These are phyloP conservation scores for Melikaiella ostensackeni DNA, from an alignment of 2,888 invertebrate genomes.

Conservation along the genomic window DNA sequence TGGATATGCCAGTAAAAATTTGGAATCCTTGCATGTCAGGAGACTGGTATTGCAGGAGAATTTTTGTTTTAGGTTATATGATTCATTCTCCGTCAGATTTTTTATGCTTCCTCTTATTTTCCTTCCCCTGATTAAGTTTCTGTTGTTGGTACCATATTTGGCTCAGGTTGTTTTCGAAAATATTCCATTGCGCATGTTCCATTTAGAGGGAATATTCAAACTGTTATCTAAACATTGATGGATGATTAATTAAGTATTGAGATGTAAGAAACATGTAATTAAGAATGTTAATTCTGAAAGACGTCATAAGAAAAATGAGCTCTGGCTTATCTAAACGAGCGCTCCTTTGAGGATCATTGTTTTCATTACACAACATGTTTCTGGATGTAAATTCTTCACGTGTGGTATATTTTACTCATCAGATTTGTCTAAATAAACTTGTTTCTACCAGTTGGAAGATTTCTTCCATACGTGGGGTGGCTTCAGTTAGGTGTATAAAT, in stretches of 20 bases:
- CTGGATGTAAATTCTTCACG: not conserved
- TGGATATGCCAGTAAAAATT: constrained; percentile 24
- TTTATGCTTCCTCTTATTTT: constrained; percentile 4
- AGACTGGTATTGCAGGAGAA: not conserved
- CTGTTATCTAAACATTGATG: constrained; percentile 1
- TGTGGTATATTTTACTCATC: not conserved
- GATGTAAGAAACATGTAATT: not conserved
- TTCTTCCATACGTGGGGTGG: constrained; percentile 30
- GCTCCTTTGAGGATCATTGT: not conserved
- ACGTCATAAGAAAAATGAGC: not conserved
- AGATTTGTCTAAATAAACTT: not conserved
- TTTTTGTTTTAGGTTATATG: not conserved
- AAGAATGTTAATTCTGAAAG: constrained; percentile 22
- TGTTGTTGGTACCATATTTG: not conserved
- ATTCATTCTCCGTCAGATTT: not conserved
- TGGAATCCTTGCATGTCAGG: constrained; percentile 9
- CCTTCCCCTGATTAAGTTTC: not conserved
- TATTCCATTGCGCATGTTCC: not conserved
- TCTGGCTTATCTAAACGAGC: constrained; percentile 11
- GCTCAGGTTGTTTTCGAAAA: constrained; percentile 6
- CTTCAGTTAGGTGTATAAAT: constrained; percentile 58
- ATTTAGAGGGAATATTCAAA: constrained; percentile 19
- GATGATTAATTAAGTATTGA: constrained; percentile 8
- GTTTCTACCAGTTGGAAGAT: not conserved
- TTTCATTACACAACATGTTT: not conserved